Base-by-base conservation (phyloP, 1,140 invertebrate genomes). In the Calephelis virginiensis region DNA sequence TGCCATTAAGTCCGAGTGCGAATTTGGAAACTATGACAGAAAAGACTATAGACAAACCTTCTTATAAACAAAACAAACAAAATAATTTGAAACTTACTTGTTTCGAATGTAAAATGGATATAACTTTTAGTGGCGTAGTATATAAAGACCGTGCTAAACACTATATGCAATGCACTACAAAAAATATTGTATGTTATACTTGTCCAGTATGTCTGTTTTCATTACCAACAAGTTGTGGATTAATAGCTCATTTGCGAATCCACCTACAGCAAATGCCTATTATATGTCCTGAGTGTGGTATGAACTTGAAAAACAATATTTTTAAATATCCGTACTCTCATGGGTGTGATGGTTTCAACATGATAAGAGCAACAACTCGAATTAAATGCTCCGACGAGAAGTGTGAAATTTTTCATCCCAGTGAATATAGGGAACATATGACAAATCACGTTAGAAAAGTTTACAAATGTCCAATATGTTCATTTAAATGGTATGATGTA, bases 221-320 rank as follows among this genome's bases (percentile, higher is more conserved):
- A 61, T 79, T 92, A 50, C 83, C 92, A 5, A 91, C 86, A 17
- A 72, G 61, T 14, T 93, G 92, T 83, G 89, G 82, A 14, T 69
- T 91, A 6, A 79, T 74, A 75, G 84, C 91, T 28, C 92, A 93
- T 76, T 63, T 88, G 61, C 82, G 91, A 47, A 74, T 92, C 38
- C 92, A 93, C 78, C 74, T 84, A 12, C 86, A 80, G 67, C 65
- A 62, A 38, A 72, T 86, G n/a, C 92, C 92, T 28, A 91, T 73
- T 77, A 85, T 85, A 61, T 93, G 92, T 69, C 92, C 92, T 6
- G 92, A 93, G 78, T 93, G 92, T 82, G 92, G 92, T 0, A 74
- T 80, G 37, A 50, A 80, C 46, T 86, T 92, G 66, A 45, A 74
- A 43, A 75, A 72, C 17, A 85, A 75, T 64, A 71, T 61, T 61